Base-by-base conservation (phyloP, 2,888 invertebrate species). In the Netelia virgata region DNA sequence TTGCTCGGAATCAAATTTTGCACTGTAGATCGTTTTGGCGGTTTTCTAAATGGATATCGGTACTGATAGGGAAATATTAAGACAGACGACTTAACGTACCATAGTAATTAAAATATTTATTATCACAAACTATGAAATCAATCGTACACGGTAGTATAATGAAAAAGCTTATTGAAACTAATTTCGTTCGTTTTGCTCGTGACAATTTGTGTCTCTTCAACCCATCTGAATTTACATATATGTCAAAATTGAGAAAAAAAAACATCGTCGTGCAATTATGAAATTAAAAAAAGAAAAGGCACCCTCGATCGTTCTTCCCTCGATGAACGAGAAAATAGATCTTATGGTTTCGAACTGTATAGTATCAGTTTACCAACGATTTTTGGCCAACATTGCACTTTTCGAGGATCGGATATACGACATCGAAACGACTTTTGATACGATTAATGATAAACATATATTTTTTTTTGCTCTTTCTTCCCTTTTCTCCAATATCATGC, bases 111-210 rank as follows among this genome's bases (percentile, higher is more conserved):
- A 91, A 92, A 90, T 91, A 90, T 92, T 93, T 93, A 93, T 93
- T 93, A 92, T 93, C 92, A 93, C 92, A 93, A 92, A 93, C 91
- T 92, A 92, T 91, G 83, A 91, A 89, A 90, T 91, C 91, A 89
- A 90, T 88, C 88, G 86, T 93, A 92, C 91, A 92, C 88, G 90
- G 84, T 87, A 88, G 89, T 88, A 89, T 91, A 88, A 91, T 90
- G 89, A 36, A 89, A 81, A 91, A 90, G 88, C 90, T 90, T 89
- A 90, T 86, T 77, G 70, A 87, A 86, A 86, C 81, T 87, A 50
- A 70, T 78, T 75, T 79, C 16, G 61, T 14, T 78, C 63, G 41
- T 77, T 43, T n/a, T 76, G 77, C 73, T 66, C 16, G 68, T 28
- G 28, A 41, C 59, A 76, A 36, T 57, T 28, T 59, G 50, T 14